These are phyloP conservation scores for Polia nebulosa DNA, from an alignment of 2,888 invertebrate species.

Conservation along the genomic window DNA sequence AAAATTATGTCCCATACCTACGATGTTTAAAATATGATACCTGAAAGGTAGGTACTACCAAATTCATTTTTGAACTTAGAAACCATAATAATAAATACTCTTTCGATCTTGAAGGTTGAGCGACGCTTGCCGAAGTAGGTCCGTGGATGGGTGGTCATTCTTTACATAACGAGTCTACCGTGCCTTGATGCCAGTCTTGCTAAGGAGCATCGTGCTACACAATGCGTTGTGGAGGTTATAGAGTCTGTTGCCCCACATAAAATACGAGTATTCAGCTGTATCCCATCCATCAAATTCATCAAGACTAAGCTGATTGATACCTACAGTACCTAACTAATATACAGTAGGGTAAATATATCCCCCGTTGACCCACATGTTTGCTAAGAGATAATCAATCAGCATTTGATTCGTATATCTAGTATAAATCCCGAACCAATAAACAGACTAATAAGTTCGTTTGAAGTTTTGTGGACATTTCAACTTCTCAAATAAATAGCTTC, in stretches of 20 bases:
- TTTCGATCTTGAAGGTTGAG: neutral
- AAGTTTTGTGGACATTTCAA: slow-evolving; percentile 47
- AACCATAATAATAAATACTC: no score
- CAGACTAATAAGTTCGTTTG: slow-evolving; percentile 47
- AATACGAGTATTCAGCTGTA: neutral
- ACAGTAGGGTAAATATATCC: slow-evolving; percentile 26
- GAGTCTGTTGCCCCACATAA: neutral
- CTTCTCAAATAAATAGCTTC: slow-evolving; percentile 38
- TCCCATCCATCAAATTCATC: no score
- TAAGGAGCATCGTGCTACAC: neutral
- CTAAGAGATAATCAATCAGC: slow-evolving; percentile 24
- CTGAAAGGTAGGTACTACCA: no score
- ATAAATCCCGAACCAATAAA: slow-evolving; percentile 35
- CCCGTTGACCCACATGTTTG: slow-evolving; percentile 13
- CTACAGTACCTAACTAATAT: neutral
- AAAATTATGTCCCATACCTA: no score
- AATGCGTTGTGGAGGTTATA: neutral
- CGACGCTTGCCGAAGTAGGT: neutral
- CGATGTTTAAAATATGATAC: no score
- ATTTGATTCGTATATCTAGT: slow-evolving; percentile 36
- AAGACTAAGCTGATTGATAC: no score
- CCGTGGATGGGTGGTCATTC: neutral
- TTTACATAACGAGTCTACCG: neutral
- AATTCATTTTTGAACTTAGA: no score
- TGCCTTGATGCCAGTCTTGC: neutral